Evolutionary conservation across 1,140 invertebrate species (phyloP), one percentile per base, ranked within the genome.

Genomic region (Druon quercuslanigerum): DNA sequence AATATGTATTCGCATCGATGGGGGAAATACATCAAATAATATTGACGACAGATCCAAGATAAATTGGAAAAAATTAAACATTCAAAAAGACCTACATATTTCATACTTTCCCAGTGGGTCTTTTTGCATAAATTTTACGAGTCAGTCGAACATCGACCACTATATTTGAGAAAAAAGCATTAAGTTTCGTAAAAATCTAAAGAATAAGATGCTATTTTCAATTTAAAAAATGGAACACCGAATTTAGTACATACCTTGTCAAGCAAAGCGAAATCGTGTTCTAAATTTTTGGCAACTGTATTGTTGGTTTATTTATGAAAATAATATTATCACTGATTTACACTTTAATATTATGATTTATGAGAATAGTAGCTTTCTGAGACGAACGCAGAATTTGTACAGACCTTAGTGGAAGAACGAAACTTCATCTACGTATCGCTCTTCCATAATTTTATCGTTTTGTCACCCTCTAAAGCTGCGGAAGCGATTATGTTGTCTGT

Each of bases 401-500:
- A 83, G 11, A 54, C 16, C 77, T n/a, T 72, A 54, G 6, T 56
- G 51, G 60, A 73, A 60, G 60, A 73, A 50, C 8, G 57, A 70
- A 57, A 78, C 14, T 33, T 13, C 57, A 14, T 83, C 93, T 96
- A 99, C 85, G 97, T 98, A 91, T 99, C 98, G 92, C 98, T 99
- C 92, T 96, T 98, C 99, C 99, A 99, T 71, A 99, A 91, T 93
- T 99, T 99, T 84, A 99, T 99, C 33, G 98, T 99, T 93, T 99
- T 99, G 90, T 99, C 99, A 88, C 98, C 98, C 91, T 99, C 99
- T 52, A 99, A 93, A 8, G 98, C 98, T 51, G 98, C 99, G 2
- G 99, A 99, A 12, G 99, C 99, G 82, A 99, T 99, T 52, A 99
- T 99, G 89, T 99, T 99, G 90, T 99, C 97, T 50, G 98, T 98